A percentile compares a stretch with the other conserved stretches of the same genome.
phyloP scores from a whole-genome alignment of 2,888 invertebrate species.

The Horisme vitalbata region DNA sequence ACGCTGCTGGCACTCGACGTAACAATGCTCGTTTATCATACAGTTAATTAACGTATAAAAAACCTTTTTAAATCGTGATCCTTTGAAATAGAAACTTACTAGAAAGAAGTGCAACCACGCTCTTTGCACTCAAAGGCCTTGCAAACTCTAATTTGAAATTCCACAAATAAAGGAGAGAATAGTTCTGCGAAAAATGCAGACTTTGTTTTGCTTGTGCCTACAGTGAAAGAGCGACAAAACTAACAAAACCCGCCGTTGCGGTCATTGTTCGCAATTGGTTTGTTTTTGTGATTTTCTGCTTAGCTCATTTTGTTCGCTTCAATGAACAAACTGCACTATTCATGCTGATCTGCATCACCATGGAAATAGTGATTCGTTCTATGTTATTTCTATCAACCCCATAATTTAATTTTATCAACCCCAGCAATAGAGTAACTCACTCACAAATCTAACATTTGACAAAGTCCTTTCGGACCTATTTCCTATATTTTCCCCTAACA shows the following conservation, averaged over 20 bases:
- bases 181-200: slow-evolving; percentile 35
- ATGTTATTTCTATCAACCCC: background rate
- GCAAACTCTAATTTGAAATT: slow-evolving; percentile 31
- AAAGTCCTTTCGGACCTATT: too few relatives aligned
- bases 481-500: background rate
- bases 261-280: slow-evolving; percentile 50
- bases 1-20: slow-evolving; percentile 24
- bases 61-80: slow-evolving; percentile 22
- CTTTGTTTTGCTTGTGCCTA: slow-evolving; percentile 24
- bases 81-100: slow-evolving; percentile 1
- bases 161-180: slow-evolving; percentile 32
- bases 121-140: slow-evolving; percentile 8
- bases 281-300: slow-evolving; percentile 53
- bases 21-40: slow-evolving; percentile 35
- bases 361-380: slow-evolving; percentile 1
- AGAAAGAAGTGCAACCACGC: slow-evolving; percentile 4
- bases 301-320: slow-evolving; percentile 42
- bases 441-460: too few relatives aligned
- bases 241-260: slow-evolving; percentile 41
- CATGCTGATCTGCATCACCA: slow-evolving; percentile 11
- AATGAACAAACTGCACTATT: slow-evolving; percentile 31
- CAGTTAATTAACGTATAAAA: slow-evolving; percentile 32
- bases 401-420: too few relatives aligned
- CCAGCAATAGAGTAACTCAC: too few relatives aligned
- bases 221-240: slow-evolving; percentile 33